These are phyloP conservation scores for Trimorus sp. DNA, from an alignment of 2,888 invertebrate species.

Conservation along the genomic window DNA sequence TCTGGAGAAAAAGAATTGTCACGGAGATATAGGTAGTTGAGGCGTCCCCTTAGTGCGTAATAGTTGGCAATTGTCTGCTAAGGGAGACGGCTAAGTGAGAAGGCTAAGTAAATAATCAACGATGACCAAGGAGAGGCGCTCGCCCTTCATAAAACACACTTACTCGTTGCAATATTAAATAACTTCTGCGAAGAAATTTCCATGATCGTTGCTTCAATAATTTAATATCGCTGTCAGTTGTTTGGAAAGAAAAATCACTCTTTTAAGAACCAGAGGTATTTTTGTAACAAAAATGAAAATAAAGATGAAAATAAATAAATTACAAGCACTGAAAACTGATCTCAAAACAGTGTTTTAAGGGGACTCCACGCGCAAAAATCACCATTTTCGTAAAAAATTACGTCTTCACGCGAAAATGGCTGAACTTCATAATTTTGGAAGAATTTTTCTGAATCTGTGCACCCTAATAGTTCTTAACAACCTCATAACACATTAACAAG, in stretches of 20 bases:
- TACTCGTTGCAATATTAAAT: conserved; percentile 39
- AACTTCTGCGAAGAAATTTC: conserved; percentile 15
- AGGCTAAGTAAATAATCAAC: conserved; percentile 74
- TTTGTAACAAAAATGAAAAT: too few relatives aligned
- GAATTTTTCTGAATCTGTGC: too few relatives aligned
- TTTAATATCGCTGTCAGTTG: not conserved
- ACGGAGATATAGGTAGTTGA: conserved; percentile 55
- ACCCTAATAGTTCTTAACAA: too few relatives aligned
- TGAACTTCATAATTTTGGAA: too few relatives aligned
- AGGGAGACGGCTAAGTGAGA: conserved; percentile 69
- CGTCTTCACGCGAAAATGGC: too few relatives aligned
- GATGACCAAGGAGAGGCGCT: conserved; percentile 12
- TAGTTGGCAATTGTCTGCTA: conserved; percentile 71
- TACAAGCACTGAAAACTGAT: too few relatives aligned
- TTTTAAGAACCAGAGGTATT: too few relatives aligned
- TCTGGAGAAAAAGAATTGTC: conserved; percentile 61
- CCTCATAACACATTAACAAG: too few relatives aligned
- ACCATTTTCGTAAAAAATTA: too few relatives aligned
- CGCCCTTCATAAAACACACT: conserved; percentile 9
- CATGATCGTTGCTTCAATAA: not conserved
- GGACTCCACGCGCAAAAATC: too few relatives aligned
- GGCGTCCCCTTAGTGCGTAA: conserved; percentile 68
- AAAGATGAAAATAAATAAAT: too few relatives aligned
- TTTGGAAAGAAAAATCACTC: not conserved
- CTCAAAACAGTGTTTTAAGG: too few relatives aligned